Conservation (phyloP, 2,113 vertebrate genomes). For the Gracilinanus agilis region DNA sequence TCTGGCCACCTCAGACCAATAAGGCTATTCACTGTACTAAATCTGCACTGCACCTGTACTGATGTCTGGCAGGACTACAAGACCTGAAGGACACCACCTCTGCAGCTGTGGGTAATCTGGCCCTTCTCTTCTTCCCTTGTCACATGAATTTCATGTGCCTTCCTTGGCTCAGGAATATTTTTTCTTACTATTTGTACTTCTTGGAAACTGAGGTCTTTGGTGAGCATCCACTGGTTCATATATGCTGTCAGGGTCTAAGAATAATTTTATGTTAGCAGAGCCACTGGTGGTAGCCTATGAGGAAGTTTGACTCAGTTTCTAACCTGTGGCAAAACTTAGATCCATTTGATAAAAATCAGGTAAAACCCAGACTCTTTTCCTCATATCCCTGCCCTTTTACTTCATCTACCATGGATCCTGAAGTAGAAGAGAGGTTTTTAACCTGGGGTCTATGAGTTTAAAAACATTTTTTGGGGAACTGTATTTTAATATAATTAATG, state of each 20-base stretch:
- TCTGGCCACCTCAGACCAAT: not conserved
- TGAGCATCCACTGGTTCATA: not conserved
- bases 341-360: no score
- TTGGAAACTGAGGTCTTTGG: not conserved
- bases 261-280: not conserved
- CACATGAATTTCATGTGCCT: not conserved
- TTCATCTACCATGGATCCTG: no score
- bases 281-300: no score
- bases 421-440: no score
- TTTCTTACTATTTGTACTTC: not conserved
- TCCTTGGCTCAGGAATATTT: not conserved
- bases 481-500: no score
- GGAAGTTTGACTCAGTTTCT: no score
- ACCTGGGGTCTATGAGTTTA: no score
- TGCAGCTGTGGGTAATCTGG: not conserved
- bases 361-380: no score
- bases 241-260: not conserved
- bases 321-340: no score
- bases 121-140: not conserved
- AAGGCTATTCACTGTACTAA: not conserved
- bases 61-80: not conserved
- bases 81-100: not conserved
- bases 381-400: no score
- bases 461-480: no score
- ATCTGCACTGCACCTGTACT: not conserved